phyloP scores from a whole-genome alignment of 2,888 invertebrate genomes.

The Trypoxylon attenuatum region DNA sequence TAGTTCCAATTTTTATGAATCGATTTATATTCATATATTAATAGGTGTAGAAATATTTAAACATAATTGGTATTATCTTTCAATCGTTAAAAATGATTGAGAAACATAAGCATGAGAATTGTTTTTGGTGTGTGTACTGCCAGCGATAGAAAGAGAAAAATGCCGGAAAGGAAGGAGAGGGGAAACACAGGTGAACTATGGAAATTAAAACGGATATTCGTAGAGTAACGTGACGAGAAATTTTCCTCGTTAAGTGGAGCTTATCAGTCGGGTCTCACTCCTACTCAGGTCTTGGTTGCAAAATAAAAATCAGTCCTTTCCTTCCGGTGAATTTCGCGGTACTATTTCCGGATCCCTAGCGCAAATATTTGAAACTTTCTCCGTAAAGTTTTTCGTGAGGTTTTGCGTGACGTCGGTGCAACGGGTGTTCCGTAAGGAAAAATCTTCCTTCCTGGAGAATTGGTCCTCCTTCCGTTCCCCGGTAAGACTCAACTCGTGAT shows the following conservation, averaged over 20 bases:
- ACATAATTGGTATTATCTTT: too few species aligned
- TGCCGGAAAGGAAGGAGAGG: not conserved
- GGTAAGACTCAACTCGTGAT: not conserved
- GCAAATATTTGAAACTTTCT: not conserved
- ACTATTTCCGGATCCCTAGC: not conserved
- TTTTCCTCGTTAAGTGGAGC: constrained; percentile 6
- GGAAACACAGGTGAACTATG: not conserved
- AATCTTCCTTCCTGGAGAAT: not conserved
- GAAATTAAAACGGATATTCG: not conserved
- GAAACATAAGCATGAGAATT: too few species aligned
- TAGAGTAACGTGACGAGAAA: constrained; percentile 4
- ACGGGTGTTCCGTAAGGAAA: not conserved
- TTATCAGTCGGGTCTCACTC: not conserved
- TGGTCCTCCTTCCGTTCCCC: too few species aligned
- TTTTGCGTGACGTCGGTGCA: not conserved
- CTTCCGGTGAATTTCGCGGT: too few species aligned
- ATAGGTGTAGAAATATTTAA: too few species aligned
- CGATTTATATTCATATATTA: too few species aligned
- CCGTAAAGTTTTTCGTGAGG: not conserved
- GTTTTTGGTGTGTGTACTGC: not conserved
- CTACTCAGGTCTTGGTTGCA: not conserved
- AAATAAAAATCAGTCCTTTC: not conserved
- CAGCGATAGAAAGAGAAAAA: not conserved
- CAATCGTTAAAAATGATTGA: too few species aligned
- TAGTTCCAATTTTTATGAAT: too few species aligned